Percentiles rank a stretch among this genome's conserved stretches.
phyloP scores from a whole-genome alignment of 1,140 invertebrate genomes.

The Babylonia areolata region DNA sequence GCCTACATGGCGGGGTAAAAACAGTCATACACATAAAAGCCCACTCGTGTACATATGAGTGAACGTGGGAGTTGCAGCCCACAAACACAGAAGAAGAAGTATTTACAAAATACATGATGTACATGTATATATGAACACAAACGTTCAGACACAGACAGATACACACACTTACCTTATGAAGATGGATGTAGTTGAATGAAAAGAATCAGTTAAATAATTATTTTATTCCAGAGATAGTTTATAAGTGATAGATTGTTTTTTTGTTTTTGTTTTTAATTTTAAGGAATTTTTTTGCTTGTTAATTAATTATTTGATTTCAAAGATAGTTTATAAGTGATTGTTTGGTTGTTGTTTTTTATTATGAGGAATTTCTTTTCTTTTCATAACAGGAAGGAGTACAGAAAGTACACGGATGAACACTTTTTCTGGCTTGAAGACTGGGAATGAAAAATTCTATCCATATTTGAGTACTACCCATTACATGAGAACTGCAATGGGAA shows the following conservation, averaged over 20 bases:
- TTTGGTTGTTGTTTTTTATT: too few species aligned
- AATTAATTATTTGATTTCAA: too few species aligned
- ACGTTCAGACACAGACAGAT: not conserved
- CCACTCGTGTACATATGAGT: too few species aligned
- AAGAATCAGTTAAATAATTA: too few species aligned
- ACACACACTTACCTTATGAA: not conserved
- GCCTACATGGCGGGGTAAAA: too few species aligned
- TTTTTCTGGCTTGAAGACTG: slow-evolving; percentile 60
- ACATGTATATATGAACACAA: not conserved
- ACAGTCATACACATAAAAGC: too few species aligned
- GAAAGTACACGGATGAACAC: slow-evolving; percentile 71
- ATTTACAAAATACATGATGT: too few species aligned
- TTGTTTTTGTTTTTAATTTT: too few species aligned
- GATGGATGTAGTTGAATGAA: too few species aligned
- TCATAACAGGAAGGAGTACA: slow-evolving; percentile 63
- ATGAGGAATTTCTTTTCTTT: slow-evolving; percentile 17
- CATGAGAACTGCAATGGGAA: slow-evolving; percentile 67
- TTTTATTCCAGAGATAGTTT: not conserved
- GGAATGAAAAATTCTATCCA: slow-evolving; percentile 60
- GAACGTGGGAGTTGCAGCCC: too few species aligned
- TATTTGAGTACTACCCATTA: slow-evolving; percentile 71
- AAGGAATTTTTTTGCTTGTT: too few species aligned
- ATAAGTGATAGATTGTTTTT: not conserved
- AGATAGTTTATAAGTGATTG: not conserved
- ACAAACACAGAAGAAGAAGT: too few species aligned